Conservation (phyloP, 2,797 vertebrate species). For the Amniataba percoides region DNA sequence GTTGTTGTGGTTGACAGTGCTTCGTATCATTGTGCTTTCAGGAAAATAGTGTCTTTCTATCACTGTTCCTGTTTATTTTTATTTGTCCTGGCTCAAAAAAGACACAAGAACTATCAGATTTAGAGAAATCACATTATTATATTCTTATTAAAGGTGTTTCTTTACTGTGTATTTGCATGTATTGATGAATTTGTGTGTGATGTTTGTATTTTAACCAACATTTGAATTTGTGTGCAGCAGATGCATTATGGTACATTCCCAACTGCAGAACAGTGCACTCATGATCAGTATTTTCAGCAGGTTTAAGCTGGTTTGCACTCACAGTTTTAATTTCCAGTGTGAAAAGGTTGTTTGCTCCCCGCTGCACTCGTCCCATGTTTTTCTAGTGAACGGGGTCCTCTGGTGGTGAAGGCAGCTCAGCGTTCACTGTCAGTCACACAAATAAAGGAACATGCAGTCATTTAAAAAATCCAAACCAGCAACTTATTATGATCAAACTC, state of each 20-base stretch:
- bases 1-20: neutral
- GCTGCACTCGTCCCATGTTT: constrained; percentile 5
- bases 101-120: neutral
- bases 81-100: neutral
- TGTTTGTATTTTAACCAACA: no score
- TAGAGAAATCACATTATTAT: neutral
- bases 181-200: no score
- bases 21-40: neutral
- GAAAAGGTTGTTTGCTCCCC: no score
- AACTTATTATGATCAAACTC: neutral
- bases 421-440: neutral
- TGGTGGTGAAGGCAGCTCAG: constrained; percentile 50
- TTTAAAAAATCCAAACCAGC: neutral
- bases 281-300: neutral
- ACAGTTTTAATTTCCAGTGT: neutral
- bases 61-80: neutral
- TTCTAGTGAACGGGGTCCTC: constrained; percentile 57
- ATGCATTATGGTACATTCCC: neutral
- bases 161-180: neutral
- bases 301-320: neutral
- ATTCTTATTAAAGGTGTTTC: no score
- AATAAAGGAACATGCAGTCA: neutral
- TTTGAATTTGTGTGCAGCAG: neutral
- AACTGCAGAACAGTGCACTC: neutral
- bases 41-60: neutral